These are phyloP conservation scores for Malacosoma neustria DNA, from an alignment of 2,888 invertebrate genomes.

Conservation along the genomic window DNA sequence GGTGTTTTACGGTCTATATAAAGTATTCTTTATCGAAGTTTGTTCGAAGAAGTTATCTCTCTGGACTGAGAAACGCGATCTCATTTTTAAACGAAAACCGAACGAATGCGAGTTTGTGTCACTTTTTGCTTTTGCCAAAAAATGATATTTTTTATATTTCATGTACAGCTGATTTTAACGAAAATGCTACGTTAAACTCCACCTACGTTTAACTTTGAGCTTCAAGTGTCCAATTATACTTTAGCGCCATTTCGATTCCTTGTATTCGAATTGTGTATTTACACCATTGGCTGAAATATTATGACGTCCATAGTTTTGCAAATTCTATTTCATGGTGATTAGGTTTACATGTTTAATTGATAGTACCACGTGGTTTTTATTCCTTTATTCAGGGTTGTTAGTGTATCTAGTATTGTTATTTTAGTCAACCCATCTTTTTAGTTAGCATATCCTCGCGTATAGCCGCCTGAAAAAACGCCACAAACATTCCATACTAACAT, in stretches of 20 bases:
- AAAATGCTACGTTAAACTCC: too few relatives aligned
- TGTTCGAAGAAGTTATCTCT: too few relatives aligned
- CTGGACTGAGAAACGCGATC: slow-evolving; percentile 28
- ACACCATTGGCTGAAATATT: not conserved
- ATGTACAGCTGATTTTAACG: slow-evolving; percentile 8
- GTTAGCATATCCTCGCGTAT: slow-evolving; percentile 17
- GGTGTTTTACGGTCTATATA: too few relatives aligned
- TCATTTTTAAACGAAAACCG: slow-evolving; percentile 18
- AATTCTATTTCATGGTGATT: not conserved
- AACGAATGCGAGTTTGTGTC: not conserved
- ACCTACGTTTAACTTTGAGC: too few relatives aligned
- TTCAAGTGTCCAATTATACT: slow-evolving; percentile 31
- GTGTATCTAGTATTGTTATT: not conserved
- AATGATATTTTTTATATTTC: slow-evolving; percentile 15
- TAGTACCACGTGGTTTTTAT: not conserved
- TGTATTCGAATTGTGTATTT: not conserved
- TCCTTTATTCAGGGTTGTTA: not conserved
- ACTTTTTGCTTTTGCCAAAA: not conserved
- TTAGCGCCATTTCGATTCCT: slow-evolving; percentile 18
- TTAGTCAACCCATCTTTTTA: not conserved
- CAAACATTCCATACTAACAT: slow-evolving; percentile 54
- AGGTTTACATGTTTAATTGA: not conserved
- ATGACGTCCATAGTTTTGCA: not conserved
- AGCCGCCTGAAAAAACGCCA: slow-evolving; percentile 45
- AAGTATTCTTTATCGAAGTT: too few relatives aligned